Percentiles rank a stretch among this genome's conserved stretches.
Conservation (phyloP, 2,797 vertebrate species). For the Scolopax bukidnonensis region DNA sequence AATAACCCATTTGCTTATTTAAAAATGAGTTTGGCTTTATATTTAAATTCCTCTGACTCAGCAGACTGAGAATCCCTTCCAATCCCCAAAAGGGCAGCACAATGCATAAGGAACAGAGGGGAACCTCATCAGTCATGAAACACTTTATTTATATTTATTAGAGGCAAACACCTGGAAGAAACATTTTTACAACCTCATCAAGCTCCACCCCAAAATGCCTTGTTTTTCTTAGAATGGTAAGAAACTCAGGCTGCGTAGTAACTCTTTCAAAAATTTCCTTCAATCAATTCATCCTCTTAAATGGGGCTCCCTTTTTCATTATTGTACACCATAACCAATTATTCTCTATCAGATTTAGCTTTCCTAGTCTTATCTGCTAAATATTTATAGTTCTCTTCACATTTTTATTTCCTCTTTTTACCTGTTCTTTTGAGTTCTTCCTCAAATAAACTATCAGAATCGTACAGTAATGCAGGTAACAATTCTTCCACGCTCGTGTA, state of each 20-base stretch:
- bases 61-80: background rate
- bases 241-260: background rate
- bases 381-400: background rate
- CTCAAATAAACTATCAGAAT: background rate
- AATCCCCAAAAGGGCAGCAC: background rate
- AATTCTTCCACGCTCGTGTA: accelerated
- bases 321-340: background rate
- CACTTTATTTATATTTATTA: background rate
- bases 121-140: background rate
- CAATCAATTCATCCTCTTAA: background rate
- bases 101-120: background rate
- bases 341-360: background rate
- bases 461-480: accelerated
- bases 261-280: background rate
- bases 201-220: background rate
- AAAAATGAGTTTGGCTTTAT: background rate
- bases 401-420: background rate
- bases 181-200: background rate
- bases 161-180: background rate
- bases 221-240: background rate
- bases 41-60: background rate
- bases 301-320: background rate
- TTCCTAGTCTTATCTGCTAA: background rate
- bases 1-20: background rate
- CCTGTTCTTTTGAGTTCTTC: background rate